These are phyloP conservation scores for Plestiodon gilberti DNA, from an alignment of 2,113 vertebrate species.

Conservation along the genomic window DNA sequence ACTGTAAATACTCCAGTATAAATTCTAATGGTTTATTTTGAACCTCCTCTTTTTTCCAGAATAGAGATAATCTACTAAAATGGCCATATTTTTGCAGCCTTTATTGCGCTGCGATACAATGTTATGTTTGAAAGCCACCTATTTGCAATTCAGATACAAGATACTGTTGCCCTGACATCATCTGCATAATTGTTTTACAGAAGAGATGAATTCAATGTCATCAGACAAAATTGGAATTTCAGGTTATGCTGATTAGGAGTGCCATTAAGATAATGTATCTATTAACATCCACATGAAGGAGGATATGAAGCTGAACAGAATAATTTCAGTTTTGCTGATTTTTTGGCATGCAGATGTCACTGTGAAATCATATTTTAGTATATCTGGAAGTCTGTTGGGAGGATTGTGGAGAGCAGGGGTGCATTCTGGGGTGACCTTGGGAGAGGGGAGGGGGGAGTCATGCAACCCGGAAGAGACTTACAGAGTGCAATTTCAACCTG, in stretches of 20 bases:
- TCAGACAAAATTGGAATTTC: constrained; percentile 45
- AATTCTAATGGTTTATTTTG: background rate
- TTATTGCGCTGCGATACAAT: background rate
- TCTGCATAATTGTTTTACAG: constrained; percentile 26
- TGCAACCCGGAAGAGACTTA: too few species aligned
- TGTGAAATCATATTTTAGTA: background rate
- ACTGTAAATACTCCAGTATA: background rate
- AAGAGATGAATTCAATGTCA: background rate
- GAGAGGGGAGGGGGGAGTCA: too few species aligned
- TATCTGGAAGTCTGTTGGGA: background rate
- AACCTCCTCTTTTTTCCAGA: constrained; percentile 1
- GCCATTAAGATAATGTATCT: constrained; percentile 40
- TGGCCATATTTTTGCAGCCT: constrained; percentile 29
- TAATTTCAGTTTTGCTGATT: constrained; percentile 8
- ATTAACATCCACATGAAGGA: constrained; percentile 37
- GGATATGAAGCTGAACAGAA: constrained; percentile 28
- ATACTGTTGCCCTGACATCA: constrained; percentile 18
- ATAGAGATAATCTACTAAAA: constrained; percentile 6
- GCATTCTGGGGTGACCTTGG: too few species aligned
- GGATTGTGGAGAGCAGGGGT: background rate
- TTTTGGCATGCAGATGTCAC: constrained; percentile 5
- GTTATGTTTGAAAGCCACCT: constrained; percentile 37
- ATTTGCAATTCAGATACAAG: constrained; percentile 20
- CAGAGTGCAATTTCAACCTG: too few species aligned
- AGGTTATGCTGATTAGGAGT: background rate